Base-by-base conservation (phyloP, 2,888 invertebrate genomes). In the Gandaritis pyraliata region DNA sequence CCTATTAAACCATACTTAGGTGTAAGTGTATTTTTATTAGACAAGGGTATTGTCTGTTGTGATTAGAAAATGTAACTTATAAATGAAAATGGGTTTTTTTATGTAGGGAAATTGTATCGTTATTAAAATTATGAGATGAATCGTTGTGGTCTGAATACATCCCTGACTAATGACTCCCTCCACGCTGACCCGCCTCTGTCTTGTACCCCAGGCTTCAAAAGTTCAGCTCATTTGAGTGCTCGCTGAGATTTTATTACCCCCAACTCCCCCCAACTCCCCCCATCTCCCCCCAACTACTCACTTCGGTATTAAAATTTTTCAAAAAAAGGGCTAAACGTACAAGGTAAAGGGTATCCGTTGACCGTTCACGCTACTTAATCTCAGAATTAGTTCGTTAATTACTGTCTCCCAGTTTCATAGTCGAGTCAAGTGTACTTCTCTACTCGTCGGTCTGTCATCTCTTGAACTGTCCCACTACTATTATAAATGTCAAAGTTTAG, bases 161-260 rank as follows among this genome's bases (percentile, higher is more conserved):
- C 73, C 81, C 90, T 89, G 90, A 58, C 46, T 66, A 80, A 78
- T 85, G 84, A 80, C 88, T 87, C 87, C 89, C 90, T 85, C 86
- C 85, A 74, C 78, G 74, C 90, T 90, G 91, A 90, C 90, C 90
- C 85, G 87, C 83, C 85, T 58, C 61, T 84, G 91, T 90, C 90
- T 90, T 90, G 85, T 86, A 83, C 88, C 86, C 87, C 82, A 83
- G 89, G 90, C 90, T 90, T 90, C 88, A 89, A 90, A 91, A 92
- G 90, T 92, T 92, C 88, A 88, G 90, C 90, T 90, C 90, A 88
- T 90, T 91, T 87, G 90, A 92, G 92, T 88, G 87, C 88, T 83
- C 79, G 86, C 88, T 77, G 91, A 92, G 92, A 92, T 91, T 92
- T 92, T 87, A 92, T 92, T 91, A 91, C 87, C 87, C 87, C 88